Evolutionary conservation across 2,113 vertebrate genomes (phyloP), one percentile per base, ranked within the genome.

Genomic region (Scophthalmus maximus): DNA sequence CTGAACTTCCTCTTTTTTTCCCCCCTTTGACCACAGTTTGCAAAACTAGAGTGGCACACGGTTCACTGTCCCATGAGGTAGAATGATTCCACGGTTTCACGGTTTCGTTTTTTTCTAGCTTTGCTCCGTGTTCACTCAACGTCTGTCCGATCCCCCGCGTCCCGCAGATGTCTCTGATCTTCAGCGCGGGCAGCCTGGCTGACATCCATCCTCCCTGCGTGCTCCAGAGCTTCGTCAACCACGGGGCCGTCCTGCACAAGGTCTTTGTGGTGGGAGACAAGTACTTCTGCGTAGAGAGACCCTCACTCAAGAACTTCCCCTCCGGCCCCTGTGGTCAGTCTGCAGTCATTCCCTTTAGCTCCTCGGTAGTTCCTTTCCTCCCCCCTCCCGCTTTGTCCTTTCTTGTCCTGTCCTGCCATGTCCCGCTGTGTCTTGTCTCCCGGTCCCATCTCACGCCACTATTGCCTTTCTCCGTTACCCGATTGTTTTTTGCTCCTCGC

Each of bases 171-270:
- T 91, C 83, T 26, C 82, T 94, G 87, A 91, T 94, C 76, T 94
- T 94, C 81, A 87, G 79, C 15, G 82, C 56, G 0, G 74, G 22
- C 2, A 78, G 90, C 5, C 72, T 95, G 78, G 72, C 42, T 14
- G 93, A 91, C 0, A 58, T 90, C 26, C 87, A 15, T 3, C 90
- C 91, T 4, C 93, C 94, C 18, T 94, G 94, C 22, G 84, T 95
- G 29, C 90, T 94, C 6, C 94, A 95, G 83, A 94, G 92, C 81
- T 94, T 94, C 32, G 83, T 94, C 26, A 95, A 90, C 80, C 94
- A 94, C 22, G 93, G 92, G 0, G 93, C 93, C 0, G 81, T 92
- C 15, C 88, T 95, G 27, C 89, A 94, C 74, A 94, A 95, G 61
- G 89, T 94, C 60, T 95, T 93, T 64, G 92, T 94, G n/a, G 88